Percentiles rank a stretch among this genome's conserved stretches.
These are phyloP conservation scores for Tuberolachnus salignus DNA, from an alignment of 2,888 invertebrate species.

Conservation along the genomic window DNA sequence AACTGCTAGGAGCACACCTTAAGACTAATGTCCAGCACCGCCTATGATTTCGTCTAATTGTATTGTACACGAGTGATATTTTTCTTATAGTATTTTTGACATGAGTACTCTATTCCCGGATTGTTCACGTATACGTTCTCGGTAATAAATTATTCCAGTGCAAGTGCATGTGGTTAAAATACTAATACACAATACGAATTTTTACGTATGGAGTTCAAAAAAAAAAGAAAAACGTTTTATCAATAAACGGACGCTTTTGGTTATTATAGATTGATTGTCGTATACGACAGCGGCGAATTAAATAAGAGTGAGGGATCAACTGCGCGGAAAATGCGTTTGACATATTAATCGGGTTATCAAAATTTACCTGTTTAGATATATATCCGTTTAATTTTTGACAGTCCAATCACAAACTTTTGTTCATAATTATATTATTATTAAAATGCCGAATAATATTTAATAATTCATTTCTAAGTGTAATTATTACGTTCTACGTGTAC, in stretches of 20 bases:
- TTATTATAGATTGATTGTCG: neutral
- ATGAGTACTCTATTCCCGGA: no score
- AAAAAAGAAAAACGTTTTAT: neutral
- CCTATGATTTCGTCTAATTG: no score
- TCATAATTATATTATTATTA: neutral
- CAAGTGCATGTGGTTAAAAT: no score
- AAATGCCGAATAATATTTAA: neutral
- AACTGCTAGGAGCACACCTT: no score
- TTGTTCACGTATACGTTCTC: no score
- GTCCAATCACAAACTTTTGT: neutral
- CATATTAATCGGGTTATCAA: constrained; percentile 28
- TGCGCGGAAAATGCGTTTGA: neutral
- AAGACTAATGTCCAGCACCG: no score
- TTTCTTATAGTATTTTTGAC: no score
- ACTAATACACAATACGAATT: no score
- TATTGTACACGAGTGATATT: no score
- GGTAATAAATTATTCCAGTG: no score
- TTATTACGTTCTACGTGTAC: no score
- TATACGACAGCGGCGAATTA: constrained; percentile 11
- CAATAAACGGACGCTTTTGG: constrained; percentile 1
- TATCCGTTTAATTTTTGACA: constrained; percentile 22
- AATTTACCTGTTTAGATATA: constrained; percentile 1
- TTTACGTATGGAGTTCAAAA: no score
- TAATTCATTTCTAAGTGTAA: neutral
- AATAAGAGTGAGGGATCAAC: neutral